Conservation (phyloP, 2,888 invertebrate species). For the Drosophila testacea region DNA sequence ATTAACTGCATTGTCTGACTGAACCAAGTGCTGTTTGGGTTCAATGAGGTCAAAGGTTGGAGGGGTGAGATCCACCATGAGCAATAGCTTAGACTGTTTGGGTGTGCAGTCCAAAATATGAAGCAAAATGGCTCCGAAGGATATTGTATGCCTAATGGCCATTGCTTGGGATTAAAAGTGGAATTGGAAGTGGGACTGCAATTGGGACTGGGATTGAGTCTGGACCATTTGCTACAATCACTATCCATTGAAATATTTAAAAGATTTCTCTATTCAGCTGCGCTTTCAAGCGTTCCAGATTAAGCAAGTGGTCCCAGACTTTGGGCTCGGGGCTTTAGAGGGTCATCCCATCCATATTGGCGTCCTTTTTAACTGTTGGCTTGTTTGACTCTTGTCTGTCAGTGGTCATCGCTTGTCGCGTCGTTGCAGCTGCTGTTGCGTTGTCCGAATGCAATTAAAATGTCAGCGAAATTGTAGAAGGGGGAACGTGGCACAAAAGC, state of each 20-base stretch:
- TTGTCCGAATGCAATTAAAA: conserved; percentile 75
- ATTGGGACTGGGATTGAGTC: conserved; percentile 8
- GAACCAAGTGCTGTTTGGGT: conserved; percentile 15
- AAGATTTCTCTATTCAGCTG: conserved; percentile 51
- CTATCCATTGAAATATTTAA: conserved; percentile 67
- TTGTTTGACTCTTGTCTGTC: conserved; percentile 29
- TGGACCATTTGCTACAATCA: conserved; percentile 47
- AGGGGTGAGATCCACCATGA: background rate
- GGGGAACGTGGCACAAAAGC: conserved; percentile 28
- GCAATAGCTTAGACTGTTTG: conserved; percentile 28
- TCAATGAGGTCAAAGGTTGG: conserved; percentile 27
- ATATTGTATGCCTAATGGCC: conserved; percentile 65
- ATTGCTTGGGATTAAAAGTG: conserved; percentile 27
- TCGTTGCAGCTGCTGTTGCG: conserved; percentile 36
- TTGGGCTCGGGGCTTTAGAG: conserved; percentile 4
- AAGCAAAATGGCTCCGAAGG: conserved; percentile 62
- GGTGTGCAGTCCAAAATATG: conserved; percentile 56
- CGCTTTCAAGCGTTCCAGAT: conserved; percentile 45
- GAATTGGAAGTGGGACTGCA: background rate
- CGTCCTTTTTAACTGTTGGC: conserved; percentile 27
- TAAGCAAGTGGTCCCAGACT: conserved; percentile 56
- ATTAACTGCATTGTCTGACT: conserved; percentile 71
- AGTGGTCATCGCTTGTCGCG: conserved; percentile 26
- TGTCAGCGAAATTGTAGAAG: conserved; percentile 52
- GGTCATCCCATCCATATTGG: conserved; percentile 15